Base-by-base conservation (phyloP, 2,888 invertebrate species). In the Tenthredo amoena region DNA sequence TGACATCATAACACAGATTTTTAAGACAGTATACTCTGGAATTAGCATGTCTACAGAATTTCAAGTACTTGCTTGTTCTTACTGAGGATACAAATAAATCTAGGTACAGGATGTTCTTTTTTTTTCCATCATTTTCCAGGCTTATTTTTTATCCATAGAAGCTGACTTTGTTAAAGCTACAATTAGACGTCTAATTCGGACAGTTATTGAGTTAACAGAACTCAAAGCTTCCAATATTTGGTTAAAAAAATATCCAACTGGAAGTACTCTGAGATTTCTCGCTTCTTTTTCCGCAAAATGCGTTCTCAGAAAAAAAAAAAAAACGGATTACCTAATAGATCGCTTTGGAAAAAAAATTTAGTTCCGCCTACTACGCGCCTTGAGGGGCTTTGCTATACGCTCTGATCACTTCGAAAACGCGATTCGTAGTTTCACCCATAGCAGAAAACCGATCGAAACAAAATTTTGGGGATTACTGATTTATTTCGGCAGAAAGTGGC, bases 1-100 rank as follows among this genome's bases (percentile, higher is more conserved):
- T 71, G 71, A 18, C 37, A 62, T 62, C 9, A 72, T 26, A 21
- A 26, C n/a, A 74, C 10, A 15, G 40, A 21, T 43, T 74, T 43
- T 74, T 74, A 6, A 40, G 43, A 21, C 40, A 43, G 72, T 74
- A 74, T 74, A 74, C 72, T 74, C 43, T 40, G 31, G 72, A 40
- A 74, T 43, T 74, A 74, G 43, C 43, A 21, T 43, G 37, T 74
- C 72, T 74, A 10, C 72, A 74, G 21, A 74, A 43, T 43, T 43
- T 74, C 43, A 74, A 21, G 10, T 43, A n/a, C 72, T n/a, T 10
- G 37, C 26, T 40, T 43, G 7, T 9, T 74, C n/a, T 21, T 12
- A 74, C 3, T 43, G 21, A 74, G 10, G 12, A n/a, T 21, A n/a
- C 21, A 26, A 43, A 74, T 74, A 43, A 74, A 9, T 74, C 72